A percentile compares a stretch with the other conserved stretches of the same genome.
Conservation (phyloP, 1,140 invertebrate genomes). For the Halesus radiatus region DNA sequence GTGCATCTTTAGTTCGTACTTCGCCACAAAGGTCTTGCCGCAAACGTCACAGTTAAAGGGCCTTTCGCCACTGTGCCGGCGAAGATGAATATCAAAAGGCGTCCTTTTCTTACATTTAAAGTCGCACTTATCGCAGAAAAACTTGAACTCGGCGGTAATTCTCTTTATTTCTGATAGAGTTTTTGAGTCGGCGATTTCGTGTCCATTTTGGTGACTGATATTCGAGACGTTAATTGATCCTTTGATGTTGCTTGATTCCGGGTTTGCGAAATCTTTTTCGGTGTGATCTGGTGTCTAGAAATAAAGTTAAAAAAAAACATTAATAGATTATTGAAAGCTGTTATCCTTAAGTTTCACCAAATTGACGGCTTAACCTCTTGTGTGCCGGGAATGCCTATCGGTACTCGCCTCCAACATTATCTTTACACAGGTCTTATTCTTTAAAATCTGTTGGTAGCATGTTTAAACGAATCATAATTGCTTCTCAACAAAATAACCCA, state of each 20-base stretch:
- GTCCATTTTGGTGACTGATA: not conserved
- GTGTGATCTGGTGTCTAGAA: not conserved
- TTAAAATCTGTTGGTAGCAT: no score
- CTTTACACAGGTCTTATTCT: no score
- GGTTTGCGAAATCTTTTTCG: not conserved
- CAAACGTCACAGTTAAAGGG: slow-evolving; percentile 42
- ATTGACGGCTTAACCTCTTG: no score
- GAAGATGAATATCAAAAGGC: slow-evolving; percentile 50
- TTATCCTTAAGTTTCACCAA: no score
- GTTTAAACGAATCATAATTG: no score
- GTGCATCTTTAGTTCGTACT: slow-evolving; percentile 50
- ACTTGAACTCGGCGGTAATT: slow-evolving; percentile 32
- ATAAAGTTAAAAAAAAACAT: not conserved
- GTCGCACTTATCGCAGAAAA: slow-evolving; percentile 49
- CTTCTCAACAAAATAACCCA: no score
- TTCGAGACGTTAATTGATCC: not conserved
- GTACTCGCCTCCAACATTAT: no score
- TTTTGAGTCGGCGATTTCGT: not conserved
- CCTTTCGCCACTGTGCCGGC: slow-evolving; percentile 40
- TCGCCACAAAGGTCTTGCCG: slow-evolving; percentile 39
- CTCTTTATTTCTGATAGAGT: slow-evolving; percentile 12
- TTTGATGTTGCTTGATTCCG: not conserved
- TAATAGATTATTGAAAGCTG: no score
- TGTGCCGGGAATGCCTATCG: no score
- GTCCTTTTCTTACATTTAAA: slow-evolving; percentile 44